These are phyloP conservation scores for Apaloderma vittatum DNA, from an alignment of 2,113 vertebrate species.

Conservation along the genomic window DNA sequence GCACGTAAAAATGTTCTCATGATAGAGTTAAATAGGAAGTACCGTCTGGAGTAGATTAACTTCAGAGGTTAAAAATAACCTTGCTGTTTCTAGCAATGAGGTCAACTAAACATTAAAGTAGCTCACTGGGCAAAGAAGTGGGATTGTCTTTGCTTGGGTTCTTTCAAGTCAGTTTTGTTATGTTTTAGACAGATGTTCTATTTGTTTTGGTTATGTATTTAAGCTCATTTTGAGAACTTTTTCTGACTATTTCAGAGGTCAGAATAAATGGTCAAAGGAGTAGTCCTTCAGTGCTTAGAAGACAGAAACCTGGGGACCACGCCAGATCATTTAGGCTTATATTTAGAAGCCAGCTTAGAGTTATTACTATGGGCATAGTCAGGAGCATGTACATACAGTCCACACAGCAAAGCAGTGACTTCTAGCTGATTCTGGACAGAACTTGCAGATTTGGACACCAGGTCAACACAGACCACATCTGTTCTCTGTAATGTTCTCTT, in stretches of 20 bases:
- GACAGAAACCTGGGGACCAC: background rate
- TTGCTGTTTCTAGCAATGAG: background rate
- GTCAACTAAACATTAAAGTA: background rate
- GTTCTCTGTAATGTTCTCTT: background rate
- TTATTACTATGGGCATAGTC: background rate
- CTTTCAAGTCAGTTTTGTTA: background rate
- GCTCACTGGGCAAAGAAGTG: background rate
- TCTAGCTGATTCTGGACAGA: background rate
- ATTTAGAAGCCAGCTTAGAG: background rate
- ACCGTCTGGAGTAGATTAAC: background rate
- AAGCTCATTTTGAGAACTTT: background rate
- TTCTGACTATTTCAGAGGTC: background rate
- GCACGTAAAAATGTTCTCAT: background rate
- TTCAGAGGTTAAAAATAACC: background rate
- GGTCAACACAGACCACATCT: background rate
- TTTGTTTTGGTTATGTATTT: background rate
- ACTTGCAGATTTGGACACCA: background rate
- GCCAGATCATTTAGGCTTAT: background rate
- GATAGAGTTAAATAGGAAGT: background rate
- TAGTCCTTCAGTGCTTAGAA: background rate
- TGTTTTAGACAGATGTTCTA: background rate
- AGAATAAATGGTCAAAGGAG: background rate
- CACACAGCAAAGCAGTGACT: background rate
- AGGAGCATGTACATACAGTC: background rate
- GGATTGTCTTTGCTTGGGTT: background rate